phyloP scores from a whole-genome alignment of 2,888 invertebrate genomes.

The Aelia acuminata region DNA sequence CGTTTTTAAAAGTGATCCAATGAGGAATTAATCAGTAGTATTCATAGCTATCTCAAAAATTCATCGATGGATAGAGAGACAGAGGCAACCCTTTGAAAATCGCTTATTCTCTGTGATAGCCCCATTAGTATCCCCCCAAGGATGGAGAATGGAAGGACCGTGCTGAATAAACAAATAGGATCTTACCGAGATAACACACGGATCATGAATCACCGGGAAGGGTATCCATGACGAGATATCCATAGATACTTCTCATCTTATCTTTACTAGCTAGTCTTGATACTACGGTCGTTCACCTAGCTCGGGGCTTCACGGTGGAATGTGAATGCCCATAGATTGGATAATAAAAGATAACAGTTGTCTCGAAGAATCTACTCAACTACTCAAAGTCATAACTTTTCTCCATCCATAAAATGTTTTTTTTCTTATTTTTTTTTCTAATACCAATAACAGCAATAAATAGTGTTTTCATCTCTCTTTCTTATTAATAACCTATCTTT shows the following conservation, averaged over 20 bases:
- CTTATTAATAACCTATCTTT: too few relatives aligned
- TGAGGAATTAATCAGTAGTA: neutral
- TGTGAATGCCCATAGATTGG: neutral
- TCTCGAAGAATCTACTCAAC: neutral
- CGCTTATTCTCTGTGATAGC: neutral
- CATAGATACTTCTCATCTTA: neutral
- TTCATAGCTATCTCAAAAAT: neutral
- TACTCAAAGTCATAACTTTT: neutral
- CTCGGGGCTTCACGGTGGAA: neutral
- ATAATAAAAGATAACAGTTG: neutral
- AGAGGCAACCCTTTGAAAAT: neutral
- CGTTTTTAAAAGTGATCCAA: too few relatives aligned
- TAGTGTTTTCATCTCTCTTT: too few relatives aligned
- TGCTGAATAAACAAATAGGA: neutral
- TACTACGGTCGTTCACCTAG: neutral
- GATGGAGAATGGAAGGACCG: neutral
- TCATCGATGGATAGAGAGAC: neutral
- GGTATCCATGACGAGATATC: neutral
- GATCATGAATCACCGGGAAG: neutral
- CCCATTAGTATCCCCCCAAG: neutral
- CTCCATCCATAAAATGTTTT: too few relatives aligned
- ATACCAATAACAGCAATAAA: too few relatives aligned
- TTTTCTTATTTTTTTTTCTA: too few relatives aligned
- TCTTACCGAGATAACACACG: neutral
- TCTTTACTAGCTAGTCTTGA: neutral